Evolutionary conservation across 1,140 invertebrate species (phyloP), one percentile per base, ranked within the genome.

Genomic region (Heliothis virescens): DNA sequence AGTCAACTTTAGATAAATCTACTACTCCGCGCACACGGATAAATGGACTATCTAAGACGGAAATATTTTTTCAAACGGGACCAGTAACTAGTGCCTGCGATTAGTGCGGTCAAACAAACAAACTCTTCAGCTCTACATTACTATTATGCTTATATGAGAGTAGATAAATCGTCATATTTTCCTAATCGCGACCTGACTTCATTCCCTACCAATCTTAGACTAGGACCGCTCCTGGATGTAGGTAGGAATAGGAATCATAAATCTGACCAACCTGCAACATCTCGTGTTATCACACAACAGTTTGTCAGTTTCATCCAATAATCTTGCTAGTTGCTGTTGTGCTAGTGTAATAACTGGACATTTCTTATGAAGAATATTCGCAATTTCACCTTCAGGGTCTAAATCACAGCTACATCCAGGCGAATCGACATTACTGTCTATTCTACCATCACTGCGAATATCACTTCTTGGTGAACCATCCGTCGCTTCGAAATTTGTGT

Each of bases 271-370:
- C 92, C 90, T 92, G 88, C 87, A 87, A 78, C 84, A 88, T 80
- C 82, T 84, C 15, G 85, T 83, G 79, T 92, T 90, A 69, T 90
- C 88, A 62, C 85, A 87, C 1, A 90, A 62, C 48, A 92, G 81
- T 79, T 85, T 87, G 69, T 92, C 92, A 7, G 90, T 92, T 82
- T 92, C 92, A 62, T 94, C 88, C 50, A 94, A 77, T 41, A 95
- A 75, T 55, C 82, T 87, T 62, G 90, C 86, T 10, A 94, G 85
- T 82, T 95, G 94, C 62, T 89, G 88, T 73, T 94, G 89, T 34
- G 94, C 94, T 75, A 95, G 82, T 5, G 87, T 89, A 4, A 94
- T 94, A 0, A 94, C 90, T 21, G 91, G 92, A 74, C 91, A 94
- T 85, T 94, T 95, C 78, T 90, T 93, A 69, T 94, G 91, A 34